These are phyloP conservation scores for Chelon labrosus DNA, from an alignment of 2,797 vertebrate genomes.

Conservation along the genomic window DNA sequence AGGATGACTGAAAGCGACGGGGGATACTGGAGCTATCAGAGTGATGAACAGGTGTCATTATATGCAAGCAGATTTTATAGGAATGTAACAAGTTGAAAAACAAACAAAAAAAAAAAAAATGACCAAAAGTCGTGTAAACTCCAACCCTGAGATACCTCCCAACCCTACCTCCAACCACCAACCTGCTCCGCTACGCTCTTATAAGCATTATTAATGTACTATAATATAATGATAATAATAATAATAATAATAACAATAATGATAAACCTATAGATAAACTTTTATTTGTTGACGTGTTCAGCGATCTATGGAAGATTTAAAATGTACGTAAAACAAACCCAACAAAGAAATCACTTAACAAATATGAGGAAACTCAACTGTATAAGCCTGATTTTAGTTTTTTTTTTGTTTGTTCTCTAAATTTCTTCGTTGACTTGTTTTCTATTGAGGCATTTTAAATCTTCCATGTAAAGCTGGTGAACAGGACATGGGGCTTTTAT, in stretches of 20 bases:
- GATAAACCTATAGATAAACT: conserved; percentile 10
- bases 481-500: conserved; percentile 44
- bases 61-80: conserved; percentile 79
- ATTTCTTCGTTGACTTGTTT: conserved; percentile 29
- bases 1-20: conserved; percentile 90
- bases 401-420: too few relatives aligned
- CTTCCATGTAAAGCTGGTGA: conserved; percentile 29
- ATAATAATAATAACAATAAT: conserved; percentile 9
- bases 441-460: conserved; percentile 35
- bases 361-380: background rate
- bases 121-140: conserved; percentile 82
- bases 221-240: conserved; percentile 34
- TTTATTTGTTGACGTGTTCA: conserved; percentile 48
- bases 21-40: conserved; percentile 16
- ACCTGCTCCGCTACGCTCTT: conserved; percentile 76
- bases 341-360: background rate
- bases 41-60: conserved; percentile 70
- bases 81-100: conserved; percentile 66
- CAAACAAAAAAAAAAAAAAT: conserved; percentile 62
- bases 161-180: conserved; percentile 79
- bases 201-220: conserved; percentile 64
- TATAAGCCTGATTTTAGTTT: too few relatives aligned
- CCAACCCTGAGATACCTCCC: conserved; percentile 79
- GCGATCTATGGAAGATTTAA: conserved; percentile 46
- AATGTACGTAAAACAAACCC: conserved; percentile 22